Base-by-base conservation (phyloP, 2,797 vertebrate genomes). In the Anableps anableps region DNA sequence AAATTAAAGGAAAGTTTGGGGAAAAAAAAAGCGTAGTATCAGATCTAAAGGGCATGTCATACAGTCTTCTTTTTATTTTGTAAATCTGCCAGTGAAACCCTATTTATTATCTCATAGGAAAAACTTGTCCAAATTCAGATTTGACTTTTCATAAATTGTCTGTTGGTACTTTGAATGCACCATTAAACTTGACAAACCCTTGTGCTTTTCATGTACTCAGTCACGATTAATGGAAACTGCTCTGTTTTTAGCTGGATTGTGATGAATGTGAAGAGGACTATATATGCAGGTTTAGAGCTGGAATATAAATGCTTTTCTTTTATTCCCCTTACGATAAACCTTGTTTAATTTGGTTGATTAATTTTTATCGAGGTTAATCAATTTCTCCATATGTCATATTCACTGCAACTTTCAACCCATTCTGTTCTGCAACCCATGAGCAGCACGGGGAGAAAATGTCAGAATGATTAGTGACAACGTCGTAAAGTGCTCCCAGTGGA, bases 31-130 rank as follows among this genome's bases (percentile, higher is more conserved):
- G 86, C 86, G 86, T 86, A 90, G 83, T 85, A 80, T 91, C 92
- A 89, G 79, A 90, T 88, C 83, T 83, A 88, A 89, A 92, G 87
- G 86, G 78, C 90, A 90, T 77, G 88, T 89, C 83, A 75, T 79
- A 85, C 83, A 83, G 74, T 55, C 41, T 80, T 86, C 83, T 84
- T 72, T 74, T 86, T 50, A 36, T 89, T 86, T 85, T 90, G 89
- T 93, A 94, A 94, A 94, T 93, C 91, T 91, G 90, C 88, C 91
- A 92, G 88, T 87, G 90, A 88, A 91, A 93, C 90, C 88, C 91
- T 90, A 91, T 94, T 94, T 92, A 95, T 94, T 94, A 94, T 91
- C 89, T 93, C 84, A 84, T 85, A 91, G 91, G 92, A 88, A 89
- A 88, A 91, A 91, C 86, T 90, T 77, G 86, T 86, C 88, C 87